phyloP scores from a whole-genome alignment of 2,113 vertebrate genomes.

The Chlorodrepanis virens region DNA sequence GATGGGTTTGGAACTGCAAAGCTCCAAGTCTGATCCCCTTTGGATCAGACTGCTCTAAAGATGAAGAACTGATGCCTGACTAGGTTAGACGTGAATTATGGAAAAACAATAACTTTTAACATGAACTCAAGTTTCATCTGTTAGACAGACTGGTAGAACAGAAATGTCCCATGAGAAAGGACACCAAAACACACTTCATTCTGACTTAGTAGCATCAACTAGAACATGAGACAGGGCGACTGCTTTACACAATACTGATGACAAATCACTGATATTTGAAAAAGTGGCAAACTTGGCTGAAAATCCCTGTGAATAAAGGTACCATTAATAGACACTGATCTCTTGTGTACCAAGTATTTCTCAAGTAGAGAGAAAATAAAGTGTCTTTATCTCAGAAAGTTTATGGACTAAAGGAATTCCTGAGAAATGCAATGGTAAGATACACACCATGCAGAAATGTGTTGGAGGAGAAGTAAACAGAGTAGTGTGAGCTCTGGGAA shows the following conservation, averaged over 20 bases:
- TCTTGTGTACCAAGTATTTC: neutral
- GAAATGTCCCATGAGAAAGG: neutral
- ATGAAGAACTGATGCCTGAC: neutral
- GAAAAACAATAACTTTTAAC: neutral
- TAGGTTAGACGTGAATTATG: neutral
- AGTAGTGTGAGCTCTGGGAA: neutral
- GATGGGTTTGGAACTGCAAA: neutral
- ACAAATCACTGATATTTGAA: neutral
- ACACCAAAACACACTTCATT: neutral
- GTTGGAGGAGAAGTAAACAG: neutral
- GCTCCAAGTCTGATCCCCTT: neutral
- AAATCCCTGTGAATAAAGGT: neutral
- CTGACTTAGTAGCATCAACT: neutral
- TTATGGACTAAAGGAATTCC: neutral
- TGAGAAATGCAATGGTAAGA: neutral
- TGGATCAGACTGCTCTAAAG: neutral
- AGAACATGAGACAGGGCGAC: neutral
- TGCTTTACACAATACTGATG: neutral
- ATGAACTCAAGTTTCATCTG: neutral
- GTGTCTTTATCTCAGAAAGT: neutral
- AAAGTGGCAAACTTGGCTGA: neutral
- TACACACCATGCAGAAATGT: neutral
- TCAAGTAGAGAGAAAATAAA: neutral
- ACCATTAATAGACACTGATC: neutral
- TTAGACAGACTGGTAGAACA: neutral